Conservation (phyloP, 2,797 vertebrate species). For the Poeciliopsis paucimaculata region DNA sequence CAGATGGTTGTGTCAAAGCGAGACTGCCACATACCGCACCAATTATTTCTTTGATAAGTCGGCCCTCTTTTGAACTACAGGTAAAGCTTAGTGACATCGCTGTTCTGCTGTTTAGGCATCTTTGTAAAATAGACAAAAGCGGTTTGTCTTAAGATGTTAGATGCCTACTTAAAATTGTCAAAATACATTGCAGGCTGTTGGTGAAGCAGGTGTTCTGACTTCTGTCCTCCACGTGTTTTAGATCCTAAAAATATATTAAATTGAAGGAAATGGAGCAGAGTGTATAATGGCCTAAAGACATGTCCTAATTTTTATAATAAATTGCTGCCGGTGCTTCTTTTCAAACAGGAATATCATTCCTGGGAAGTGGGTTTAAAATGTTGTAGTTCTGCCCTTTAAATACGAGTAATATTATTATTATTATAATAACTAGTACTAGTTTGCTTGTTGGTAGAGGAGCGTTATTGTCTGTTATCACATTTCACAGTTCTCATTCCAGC, state of each 20-base stretch:
- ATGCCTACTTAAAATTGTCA: neutral
- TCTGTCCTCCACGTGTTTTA: neutral
- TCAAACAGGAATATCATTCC: neutral
- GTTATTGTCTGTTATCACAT: constrained; percentile 32
- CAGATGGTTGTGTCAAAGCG: constrained; percentile 46
- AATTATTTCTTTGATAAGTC: neutral
- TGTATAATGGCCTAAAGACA: neutral
- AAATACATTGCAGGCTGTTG: neutral
- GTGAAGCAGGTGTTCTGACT: neutral
- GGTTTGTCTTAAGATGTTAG: neutral
- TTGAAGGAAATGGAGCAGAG: neutral
- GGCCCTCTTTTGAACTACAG: neutral
- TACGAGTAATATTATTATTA: constrained; percentile 7
- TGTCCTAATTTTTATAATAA: neutral
- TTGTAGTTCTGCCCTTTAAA: neutral
- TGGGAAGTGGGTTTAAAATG: neutral
- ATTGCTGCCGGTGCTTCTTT: neutral
- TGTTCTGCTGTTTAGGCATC: neutral
- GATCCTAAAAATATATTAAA: neutral
- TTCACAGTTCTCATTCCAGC: constrained; percentile 32
- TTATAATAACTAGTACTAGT: no score
- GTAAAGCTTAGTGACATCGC: neutral
- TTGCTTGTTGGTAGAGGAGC: constrained; percentile 18
- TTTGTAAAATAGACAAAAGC: neutral
- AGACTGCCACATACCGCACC: neutral